Evolutionary conservation across 2,797 vertebrate genomes (phyloP), one percentile per base, ranked within the genome.

Genomic region (Apodemus agrarius): DNA sequence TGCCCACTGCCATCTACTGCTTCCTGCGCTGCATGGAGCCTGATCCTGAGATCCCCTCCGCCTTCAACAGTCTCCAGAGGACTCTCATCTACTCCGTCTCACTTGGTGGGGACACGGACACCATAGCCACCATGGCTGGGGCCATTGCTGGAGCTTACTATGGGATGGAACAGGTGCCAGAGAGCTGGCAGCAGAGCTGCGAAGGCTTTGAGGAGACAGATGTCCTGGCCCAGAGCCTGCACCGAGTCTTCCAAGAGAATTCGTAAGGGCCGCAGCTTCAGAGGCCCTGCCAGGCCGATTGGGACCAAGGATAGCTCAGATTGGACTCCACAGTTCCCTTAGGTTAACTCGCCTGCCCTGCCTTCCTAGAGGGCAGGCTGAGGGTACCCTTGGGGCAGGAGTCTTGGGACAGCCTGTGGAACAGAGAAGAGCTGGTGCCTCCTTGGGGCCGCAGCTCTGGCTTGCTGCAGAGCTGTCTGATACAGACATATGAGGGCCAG

Each of bases 51-150:
- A 99, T 99, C 59, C 99, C 99, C 1, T 98, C 99, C 34, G 98
- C 94, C 87, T 99, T 99, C 91, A 99, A 99, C 2, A 99, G 98
- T 90, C 98, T 99, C 97, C 99, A 99, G 98, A 99, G 99, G 98
- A 99, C 99, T 94, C 98, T 99, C 95, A 99, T 99, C 52, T 99
- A 99, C 98, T 99, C 99, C 97, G 98, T 99, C 98, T 99, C 99
- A 0, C 98, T 99, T 95, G 99, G 99, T 8, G 99, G 99, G 43
- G 99, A 99, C 99, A 99, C 99, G 1, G 99, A 99, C 98, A 99
- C 99, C 98, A 99, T 99, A 63, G 99, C 99, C 87, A 99, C 99
- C 98, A 99, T 99, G 99, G 99, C 99, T 0, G 99, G 99, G 89
- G 99, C 99, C 97, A 99, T 99, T 21, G 99, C 99, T 0, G 99